phyloP scores from a whole-genome alignment of 2,797 vertebrate species.

The Xerus rutilus region DNA sequence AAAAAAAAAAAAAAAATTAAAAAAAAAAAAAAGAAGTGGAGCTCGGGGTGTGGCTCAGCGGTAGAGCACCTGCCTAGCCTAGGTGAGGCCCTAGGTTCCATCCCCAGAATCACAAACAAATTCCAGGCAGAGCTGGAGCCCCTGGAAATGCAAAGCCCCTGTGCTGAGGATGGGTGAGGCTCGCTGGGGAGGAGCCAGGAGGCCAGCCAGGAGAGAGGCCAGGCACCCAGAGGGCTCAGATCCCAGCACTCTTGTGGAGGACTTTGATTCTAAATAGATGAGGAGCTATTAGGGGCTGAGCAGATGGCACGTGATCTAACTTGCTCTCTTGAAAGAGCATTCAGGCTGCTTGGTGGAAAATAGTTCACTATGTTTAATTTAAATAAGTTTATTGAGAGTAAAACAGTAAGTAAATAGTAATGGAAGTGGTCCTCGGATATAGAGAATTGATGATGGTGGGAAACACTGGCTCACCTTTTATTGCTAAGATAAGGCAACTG shows the following conservation, averaged over 20 bases:
- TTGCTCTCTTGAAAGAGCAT: background rate
- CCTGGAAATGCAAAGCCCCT: background rate
- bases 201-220: background rate
- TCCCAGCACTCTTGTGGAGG: background rate
- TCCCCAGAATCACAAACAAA: too few relatives aligned
- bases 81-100: too few relatives aligned
- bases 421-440: background rate
- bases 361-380: background rate
- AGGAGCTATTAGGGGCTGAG: background rate
- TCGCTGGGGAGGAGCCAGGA: background rate
- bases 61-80: too few relatives aligned
- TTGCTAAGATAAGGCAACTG: background rate
- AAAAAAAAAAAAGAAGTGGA: too few relatives aligned
- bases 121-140: background rate
- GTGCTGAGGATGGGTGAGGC: background rate
- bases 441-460: background rate
- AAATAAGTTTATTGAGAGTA: background rate
- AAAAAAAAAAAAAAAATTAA: too few relatives aligned
- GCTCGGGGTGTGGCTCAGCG: background rate
- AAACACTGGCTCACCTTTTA: background rate
- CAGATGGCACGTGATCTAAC: background rate
- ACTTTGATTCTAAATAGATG: background rate
- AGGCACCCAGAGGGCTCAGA: background rate
- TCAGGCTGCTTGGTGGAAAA: background rate
- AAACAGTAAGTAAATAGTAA: background rate